phyloP scores from a whole-genome alignment of 2,888 invertebrate genomes.

The Elegia similella region DNA sequence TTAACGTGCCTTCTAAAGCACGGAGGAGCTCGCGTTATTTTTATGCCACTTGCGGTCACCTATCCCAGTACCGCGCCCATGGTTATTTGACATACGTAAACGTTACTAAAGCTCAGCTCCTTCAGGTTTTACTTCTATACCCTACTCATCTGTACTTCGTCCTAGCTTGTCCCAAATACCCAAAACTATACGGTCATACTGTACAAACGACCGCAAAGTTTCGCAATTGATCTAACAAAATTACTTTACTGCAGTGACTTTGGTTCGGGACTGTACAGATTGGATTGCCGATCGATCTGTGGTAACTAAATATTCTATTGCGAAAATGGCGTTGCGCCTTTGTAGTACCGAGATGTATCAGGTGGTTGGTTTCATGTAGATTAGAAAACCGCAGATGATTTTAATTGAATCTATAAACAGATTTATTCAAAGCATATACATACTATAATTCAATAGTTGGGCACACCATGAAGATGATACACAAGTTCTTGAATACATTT shows the following conservation, averaged over 20 bases:
- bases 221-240: constrained; percentile 54
- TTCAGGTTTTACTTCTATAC: neutral
- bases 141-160: constrained; percentile 5
- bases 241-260: constrained; percentile 38
- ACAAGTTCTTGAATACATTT: too few species aligned
- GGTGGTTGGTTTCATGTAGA: neutral
- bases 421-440: neutral
- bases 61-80: too few species aligned
- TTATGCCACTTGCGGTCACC: too few species aligned
- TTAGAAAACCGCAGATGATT: constrained; percentile 6
- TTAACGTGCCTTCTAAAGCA: too few species aligned
- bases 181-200: constrained; percentile 47
- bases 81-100: too few species aligned
- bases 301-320: constrained; percentile 19
- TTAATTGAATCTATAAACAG: neutral
- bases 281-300: constrained; percentile 25
- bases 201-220: constrained; percentile 48
- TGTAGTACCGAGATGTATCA: neutral
- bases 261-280: constrained; percentile 22
- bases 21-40: too few species aligned
- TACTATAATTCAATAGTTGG: too few species aligned
- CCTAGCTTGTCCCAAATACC: constrained; percentile 31
- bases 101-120: too few species aligned
- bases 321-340: neutral
- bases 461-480: too few species aligned